Conservation (phyloP, 2,113 vertebrate genomes). For the Macrotus californicus region DNA sequence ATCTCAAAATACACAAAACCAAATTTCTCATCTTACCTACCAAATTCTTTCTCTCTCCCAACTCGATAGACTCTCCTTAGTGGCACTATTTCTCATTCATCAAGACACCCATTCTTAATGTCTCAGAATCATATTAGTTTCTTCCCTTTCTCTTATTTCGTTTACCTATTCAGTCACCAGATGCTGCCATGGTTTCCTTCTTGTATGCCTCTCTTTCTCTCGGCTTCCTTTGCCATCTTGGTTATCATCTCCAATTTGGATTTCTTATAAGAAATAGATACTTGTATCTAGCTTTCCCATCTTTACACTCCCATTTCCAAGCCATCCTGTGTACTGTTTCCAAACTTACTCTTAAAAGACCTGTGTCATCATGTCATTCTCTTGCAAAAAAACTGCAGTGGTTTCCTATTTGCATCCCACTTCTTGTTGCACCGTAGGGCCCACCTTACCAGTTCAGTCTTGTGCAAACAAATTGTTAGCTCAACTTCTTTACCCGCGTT, state of each 20-base stretch:
- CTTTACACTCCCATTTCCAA: background rate
- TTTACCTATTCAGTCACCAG: background rate
- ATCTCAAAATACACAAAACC: conserved; percentile 25
- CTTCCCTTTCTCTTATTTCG: background rate
- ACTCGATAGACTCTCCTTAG: background rate
- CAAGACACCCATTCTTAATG: background rate
- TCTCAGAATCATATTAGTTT: background rate
- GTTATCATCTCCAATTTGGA: background rate
- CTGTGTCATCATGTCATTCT: background rate
- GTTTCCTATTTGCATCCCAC: background rate
- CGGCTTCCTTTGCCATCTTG: background rate
- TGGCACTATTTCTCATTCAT: background rate
- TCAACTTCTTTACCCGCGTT: background rate
- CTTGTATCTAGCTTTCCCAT: background rate
- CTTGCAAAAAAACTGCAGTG: background rate
- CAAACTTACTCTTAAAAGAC: conserved; percentile 22
- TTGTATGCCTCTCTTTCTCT: background rate
- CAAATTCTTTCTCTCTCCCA: conserved; percentile 7
- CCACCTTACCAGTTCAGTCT: background rate
- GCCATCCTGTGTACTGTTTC: background rate
- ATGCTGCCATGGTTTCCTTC: background rate
- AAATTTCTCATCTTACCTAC: conserved; percentile 24
- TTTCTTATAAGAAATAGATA: conserved; percentile 18
- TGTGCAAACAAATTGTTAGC: background rate
- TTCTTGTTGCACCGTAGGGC: background rate